Evolutionary conservation across 2,113 vertebrate genomes (phyloP), one percentile per base, ranked within the genome.

Genomic region (Scartelaos histophorus): DNA sequence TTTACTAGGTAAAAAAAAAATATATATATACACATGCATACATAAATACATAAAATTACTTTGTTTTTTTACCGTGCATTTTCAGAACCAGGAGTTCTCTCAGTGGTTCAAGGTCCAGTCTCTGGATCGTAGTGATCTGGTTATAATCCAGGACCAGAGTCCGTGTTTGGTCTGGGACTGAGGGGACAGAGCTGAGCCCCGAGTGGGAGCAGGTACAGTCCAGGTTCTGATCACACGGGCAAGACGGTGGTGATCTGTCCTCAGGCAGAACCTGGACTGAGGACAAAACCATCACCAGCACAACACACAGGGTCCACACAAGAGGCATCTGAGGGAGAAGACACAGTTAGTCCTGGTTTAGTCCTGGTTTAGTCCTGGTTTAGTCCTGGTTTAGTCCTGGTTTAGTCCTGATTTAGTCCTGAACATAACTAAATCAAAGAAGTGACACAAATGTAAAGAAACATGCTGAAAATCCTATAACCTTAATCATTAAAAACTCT

Each of bases 71-170:
- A 88, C 88, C 62, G 0, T 74, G 79, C 16, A 90, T 82, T 70
- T 45, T 66, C 25, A 90, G 79, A 38, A 38, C 51, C 62, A 3
- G 71, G 43, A 90, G 76, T 0, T 0, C 43, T 0, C 0, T 0
- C 71, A 83, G 85, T 13, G 66, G 78, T 0, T 0, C 54, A 78
- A 90, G 82, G 62, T 89, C 87, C 0, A 19, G 65, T 0, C 6
- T 38, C 0, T 46, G 71, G 34, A 90, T 67, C 65, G 0, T 2
- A 6, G 34, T 51, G 75, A 90, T 89, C 71, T 71, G 21, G 68
- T 90, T 89, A 22, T 70, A 83, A 46, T 87, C 83, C 0, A 90
- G 85, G 9, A 86, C 83, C 0, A 90, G 74, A 6, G 46, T 67
- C 67, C 84, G 43, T 17, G 87, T 85, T 0, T 0, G 22, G 7